These are phyloP conservation scores for Chaetura pelagica DNA, from an alignment of 2,113 vertebrate genomes.

Conservation along the genomic window DNA sequence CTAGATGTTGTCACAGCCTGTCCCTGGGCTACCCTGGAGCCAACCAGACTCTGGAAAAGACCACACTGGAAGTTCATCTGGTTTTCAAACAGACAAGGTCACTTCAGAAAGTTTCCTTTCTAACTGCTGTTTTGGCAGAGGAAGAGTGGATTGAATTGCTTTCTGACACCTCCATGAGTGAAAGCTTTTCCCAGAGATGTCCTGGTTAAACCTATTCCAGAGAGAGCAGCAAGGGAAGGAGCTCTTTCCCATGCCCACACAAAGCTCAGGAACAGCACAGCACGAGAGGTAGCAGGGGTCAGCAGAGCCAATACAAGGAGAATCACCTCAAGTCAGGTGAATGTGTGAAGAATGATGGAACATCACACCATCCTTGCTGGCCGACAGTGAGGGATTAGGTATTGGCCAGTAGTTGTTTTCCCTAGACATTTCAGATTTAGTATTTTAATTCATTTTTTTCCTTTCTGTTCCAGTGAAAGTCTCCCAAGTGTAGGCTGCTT, in stretches of 20 bases:
- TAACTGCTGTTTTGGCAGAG: background rate
- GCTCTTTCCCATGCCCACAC: background rate
- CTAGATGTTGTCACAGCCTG: background rate
- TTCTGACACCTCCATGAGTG: background rate
- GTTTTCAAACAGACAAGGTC: background rate
- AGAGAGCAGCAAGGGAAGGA: background rate
- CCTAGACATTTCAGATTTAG: background rate
- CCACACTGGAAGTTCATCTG: background rate
- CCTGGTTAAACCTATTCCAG: background rate
- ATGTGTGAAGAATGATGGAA: background rate
- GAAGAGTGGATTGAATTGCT: background rate
- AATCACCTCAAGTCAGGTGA: background rate
- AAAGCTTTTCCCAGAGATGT: background rate
- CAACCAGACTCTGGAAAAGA: background rate
- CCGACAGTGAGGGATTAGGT: background rate
- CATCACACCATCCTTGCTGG: background rate
- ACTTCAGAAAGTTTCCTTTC: background rate
- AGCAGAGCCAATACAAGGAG: background rate
- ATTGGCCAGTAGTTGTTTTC: background rate
- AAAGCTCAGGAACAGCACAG: background rate
- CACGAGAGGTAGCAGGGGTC: background rate
- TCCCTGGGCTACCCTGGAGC: background rate
- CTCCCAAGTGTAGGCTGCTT: background rate
- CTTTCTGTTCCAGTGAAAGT: background rate
- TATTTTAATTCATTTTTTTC: background rate